Evolutionary conservation across 2,888 invertebrate genomes (phyloP).

Genomic region (Panzeria rudis): DNA sequence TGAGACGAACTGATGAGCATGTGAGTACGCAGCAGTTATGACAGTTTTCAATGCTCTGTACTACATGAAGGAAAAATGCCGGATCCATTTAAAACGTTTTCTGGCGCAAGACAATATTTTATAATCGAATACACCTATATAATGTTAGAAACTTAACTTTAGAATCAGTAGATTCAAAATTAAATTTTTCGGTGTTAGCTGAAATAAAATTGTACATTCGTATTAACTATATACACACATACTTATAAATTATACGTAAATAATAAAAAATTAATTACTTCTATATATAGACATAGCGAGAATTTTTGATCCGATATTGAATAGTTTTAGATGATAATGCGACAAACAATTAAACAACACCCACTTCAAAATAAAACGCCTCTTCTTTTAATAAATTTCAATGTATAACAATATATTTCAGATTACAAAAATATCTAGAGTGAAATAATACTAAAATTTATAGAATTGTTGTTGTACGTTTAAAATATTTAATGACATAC

Average conservation of each 20-base stretch:
- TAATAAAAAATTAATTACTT: background rate
- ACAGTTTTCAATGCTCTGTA: too few species aligned
- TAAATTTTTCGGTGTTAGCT: background rate
- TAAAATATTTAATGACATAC: slow-evolving; percentile 36
- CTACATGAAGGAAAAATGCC: too few species aligned
- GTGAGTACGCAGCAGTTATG: too few species aligned
- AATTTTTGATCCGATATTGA: slow-evolving; percentile 29
- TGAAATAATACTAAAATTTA: slow-evolving; percentile 31
- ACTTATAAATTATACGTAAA: background rate
- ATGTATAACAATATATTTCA: slow-evolving; percentile 4
- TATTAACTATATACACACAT: background rate
- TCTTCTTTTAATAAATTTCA: slow-evolving; percentile 26
- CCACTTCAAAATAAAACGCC: slow-evolving; percentile 47
- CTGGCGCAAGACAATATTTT: too few species aligned
- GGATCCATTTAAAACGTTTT: too few species aligned
- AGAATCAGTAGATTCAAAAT: background rate
- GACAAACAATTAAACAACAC: slow-evolving; percentile 39
- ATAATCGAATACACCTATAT: too few species aligned
- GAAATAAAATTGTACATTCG: background rate
- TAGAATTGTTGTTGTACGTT: slow-evolving; percentile 27
- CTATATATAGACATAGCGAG: slow-evolving; percentile 51
- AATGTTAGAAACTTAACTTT: background rate
- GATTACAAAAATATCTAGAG: slow-evolving; percentile 16
- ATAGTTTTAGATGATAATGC: slow-evolving; percentile 2
- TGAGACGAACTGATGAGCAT: too few species aligned